Conservation (phyloP, 2,888 invertebrate genomes). For the Elysia crispata region DNA sequence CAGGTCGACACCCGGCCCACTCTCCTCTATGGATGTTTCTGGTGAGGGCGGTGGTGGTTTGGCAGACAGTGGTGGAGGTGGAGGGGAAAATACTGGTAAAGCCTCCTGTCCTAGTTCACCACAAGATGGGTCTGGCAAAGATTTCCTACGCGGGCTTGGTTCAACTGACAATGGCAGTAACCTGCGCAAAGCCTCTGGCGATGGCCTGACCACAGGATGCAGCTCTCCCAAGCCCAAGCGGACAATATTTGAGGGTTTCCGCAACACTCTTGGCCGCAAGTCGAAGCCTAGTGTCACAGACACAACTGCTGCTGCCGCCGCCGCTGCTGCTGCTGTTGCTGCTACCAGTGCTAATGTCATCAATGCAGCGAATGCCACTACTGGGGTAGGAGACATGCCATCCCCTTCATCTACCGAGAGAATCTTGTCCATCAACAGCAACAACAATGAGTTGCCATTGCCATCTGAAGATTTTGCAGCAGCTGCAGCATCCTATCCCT, state of each 20-base stretch:
- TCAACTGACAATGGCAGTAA: constrained; percentile 34
- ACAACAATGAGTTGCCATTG: no score
- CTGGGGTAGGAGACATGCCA: no score
- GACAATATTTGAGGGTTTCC: constrained; percentile 82
- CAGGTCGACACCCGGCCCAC: constrained; percentile 67
- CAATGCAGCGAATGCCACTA: no score
- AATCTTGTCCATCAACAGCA: no score
- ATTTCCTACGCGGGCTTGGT: constrained; percentile 36
- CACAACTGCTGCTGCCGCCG: constrained; percentile 28
- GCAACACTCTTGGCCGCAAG: constrained; percentile 81
- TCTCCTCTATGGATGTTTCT: constrained; percentile 46
- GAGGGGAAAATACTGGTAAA: constrained; percentile 51
- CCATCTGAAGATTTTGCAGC: no score
- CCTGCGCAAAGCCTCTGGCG: constrained; percentile 43
- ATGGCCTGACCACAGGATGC: constrained; percentile 41
- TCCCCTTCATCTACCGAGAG: no score
- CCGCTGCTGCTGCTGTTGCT: background rate
- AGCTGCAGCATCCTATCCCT: no score
- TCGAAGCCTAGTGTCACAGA: constrained; percentile 72
- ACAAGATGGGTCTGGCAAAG: constrained; percentile 54
- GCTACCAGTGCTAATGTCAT: no score
- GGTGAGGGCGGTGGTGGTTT: constrained; percentile 1
- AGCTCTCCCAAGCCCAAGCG: constrained; percentile 78
- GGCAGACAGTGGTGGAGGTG: constrained; percentile 11
- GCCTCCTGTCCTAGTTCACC: constrained; percentile 67